phyloP scores from a whole-genome alignment of 2,888 invertebrate genomes.

The Rhingia rostrata region DNA sequence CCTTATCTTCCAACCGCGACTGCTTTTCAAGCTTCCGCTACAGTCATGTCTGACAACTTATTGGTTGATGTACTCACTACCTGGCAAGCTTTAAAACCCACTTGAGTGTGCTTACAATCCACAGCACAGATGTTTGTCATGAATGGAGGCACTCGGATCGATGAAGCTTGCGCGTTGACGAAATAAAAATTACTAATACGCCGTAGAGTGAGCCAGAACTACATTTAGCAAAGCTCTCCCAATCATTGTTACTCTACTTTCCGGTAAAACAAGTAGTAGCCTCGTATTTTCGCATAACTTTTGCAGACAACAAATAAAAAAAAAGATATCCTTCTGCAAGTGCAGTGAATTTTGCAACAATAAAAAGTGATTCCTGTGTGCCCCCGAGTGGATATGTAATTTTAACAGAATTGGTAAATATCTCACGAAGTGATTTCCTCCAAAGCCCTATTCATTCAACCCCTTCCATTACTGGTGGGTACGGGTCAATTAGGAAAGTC shows the following conservation, averaged over 20 bases:
- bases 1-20: neutral
- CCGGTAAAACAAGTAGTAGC: constrained; percentile 69
- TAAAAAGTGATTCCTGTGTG: neutral
- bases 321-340: constrained; percentile 17
- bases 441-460: neutral
- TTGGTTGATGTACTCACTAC: too few relatives aligned
- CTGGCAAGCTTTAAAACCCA: too few relatives aligned
- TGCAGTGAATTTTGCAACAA: neutral
- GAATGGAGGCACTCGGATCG: constrained; percentile 66
- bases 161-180: constrained; percentile 64
- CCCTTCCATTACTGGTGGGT: constrained; percentile 4
- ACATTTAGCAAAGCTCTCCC: constrained; percentile 43
- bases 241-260: constrained; percentile 64
- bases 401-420: constrained; percentile 14
- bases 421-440: neutral
- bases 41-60: too few relatives aligned
- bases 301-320: constrained; percentile 19
- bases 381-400: neutral
- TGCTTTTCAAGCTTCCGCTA: neutral
- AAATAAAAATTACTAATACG: constrained; percentile 62
- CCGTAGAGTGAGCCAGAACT: constrained; percentile 70
- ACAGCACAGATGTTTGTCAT: constrained; percentile 42
- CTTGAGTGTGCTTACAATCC: constrained; percentile 41
- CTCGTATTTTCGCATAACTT: constrained; percentile 20
- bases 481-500: constrained; percentile 18